Evolutionary conservation across 2,113 vertebrate species (phyloP).

Genomic region (Gadus chalcogrammus): DNA sequence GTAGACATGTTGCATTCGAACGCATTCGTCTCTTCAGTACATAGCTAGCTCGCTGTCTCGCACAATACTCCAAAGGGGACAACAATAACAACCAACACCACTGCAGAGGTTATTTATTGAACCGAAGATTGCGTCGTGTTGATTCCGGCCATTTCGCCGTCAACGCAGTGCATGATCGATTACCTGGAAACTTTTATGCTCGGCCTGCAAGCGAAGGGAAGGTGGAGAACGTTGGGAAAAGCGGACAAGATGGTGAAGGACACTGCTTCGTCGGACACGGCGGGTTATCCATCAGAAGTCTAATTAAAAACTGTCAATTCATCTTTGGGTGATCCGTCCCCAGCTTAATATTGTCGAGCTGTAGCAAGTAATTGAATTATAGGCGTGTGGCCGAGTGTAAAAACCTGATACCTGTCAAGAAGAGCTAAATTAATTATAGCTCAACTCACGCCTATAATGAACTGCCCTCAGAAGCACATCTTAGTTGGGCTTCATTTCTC

Average conservation of each 20-base stretch:
- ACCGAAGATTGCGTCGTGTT: not conserved
- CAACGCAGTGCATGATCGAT: not conserved
- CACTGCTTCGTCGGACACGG: conserved; percentile 37
- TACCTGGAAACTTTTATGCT: too few relatives aligned
- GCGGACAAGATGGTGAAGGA: conserved; percentile 32
- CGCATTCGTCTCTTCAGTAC: too few relatives aligned
- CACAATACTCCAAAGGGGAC: not conserved
- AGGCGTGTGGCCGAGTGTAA: conserved; percentile 24
- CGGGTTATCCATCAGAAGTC: conserved; percentile 55
- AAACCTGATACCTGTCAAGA: conserved; percentile 32
- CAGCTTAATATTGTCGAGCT: conserved; percentile 55
- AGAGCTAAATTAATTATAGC: conserved; percentile 39
- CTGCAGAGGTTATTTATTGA: conserved; percentile 11
- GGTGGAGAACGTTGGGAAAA: not conserved
- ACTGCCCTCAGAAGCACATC: not conserved
- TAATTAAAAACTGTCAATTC: conserved; percentile 58
- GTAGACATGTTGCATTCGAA: too few relatives aligned
- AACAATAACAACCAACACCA: conserved; percentile 17
- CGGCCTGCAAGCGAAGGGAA: not conserved
- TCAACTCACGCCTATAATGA: conserved; percentile 2
- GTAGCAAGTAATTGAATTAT: conserved; percentile 45
- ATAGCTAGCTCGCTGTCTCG: too few relatives aligned
- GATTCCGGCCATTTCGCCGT: not conserved
- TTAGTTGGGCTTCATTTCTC: conserved; percentile 20
- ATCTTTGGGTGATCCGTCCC: conserved; percentile 53